Conservation (phyloP, 1,140 invertebrate genomes). For the Zaprionus vittiger region DNA sequence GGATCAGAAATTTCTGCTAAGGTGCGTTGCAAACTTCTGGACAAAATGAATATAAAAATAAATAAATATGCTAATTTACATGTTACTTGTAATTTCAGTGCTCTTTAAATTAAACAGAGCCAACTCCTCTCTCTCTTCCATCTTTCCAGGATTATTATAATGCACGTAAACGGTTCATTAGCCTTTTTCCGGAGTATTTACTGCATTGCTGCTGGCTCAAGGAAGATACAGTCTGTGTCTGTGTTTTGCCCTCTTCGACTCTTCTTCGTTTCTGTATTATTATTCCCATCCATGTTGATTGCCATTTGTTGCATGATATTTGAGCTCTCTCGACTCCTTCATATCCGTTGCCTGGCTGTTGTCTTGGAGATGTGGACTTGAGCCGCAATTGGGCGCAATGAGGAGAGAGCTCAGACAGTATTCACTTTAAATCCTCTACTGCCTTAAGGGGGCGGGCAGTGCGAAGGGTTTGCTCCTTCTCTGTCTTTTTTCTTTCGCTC, state of each 20-base stretch:
- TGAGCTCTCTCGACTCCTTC: slow-evolving; percentile 56
- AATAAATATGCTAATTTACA: background rate
- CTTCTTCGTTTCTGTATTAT: slow-evolving; percentile 12
- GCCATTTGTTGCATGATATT: slow-evolving; percentile 64
- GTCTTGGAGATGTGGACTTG: slow-evolving; percentile 41
- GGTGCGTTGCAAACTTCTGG: too few relatives aligned
- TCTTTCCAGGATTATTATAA: background rate
- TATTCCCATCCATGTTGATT: slow-evolving; percentile 30
- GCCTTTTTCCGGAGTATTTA: slow-evolving; percentile 7
- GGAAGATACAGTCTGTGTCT: slow-evolving; percentile 4
- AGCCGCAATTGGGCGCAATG: slow-evolving; percentile 38
- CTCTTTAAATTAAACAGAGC: background rate
- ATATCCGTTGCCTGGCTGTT: slow-evolving; percentile 58
- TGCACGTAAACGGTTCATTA: slow-evolving; percentile 27
- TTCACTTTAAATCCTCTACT: slow-evolving; percentile 26
- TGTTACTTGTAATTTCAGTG: background rate
- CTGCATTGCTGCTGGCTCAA: slow-evolving; percentile 10
- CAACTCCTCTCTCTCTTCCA: background rate
- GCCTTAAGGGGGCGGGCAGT: background rate
- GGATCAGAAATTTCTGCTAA: too few relatives aligned
- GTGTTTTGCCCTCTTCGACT: background rate
- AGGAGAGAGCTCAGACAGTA: slow-evolving; percentile 36
- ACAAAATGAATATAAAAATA: too few relatives aligned
- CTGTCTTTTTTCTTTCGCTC: too few relatives aligned
- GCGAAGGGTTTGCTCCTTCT: background rate